A percentile compares a stretch with the other conserved stretches of the same genome.
Evolutionary conservation across 2,113 vertebrate genomes (phyloP).

Genomic region (Mirounga angustirostris): DNA sequence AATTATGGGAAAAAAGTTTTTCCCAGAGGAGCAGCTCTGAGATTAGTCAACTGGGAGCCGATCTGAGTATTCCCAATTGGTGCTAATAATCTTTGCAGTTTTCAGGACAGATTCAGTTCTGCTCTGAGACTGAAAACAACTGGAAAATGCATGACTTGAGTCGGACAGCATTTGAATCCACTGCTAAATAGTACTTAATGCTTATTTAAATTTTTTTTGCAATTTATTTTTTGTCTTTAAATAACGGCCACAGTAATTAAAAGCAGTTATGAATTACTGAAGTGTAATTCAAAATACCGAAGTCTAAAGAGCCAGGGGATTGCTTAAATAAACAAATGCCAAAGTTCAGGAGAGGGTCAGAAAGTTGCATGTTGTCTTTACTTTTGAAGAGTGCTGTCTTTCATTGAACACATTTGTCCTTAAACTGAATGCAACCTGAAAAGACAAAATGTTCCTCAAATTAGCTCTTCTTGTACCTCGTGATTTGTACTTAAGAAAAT

Average conservation of each 20-base stretch:
- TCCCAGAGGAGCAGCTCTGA: conserved; percentile 55
- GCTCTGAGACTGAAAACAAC: conserved; percentile 59
- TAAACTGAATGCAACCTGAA: neutral
- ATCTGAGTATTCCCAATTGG: conserved; percentile 65
- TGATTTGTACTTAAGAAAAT: neutral
- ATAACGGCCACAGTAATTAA: conserved; percentile 67
- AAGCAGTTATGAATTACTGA: conserved; percentile 51
- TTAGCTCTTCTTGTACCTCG: neutral
- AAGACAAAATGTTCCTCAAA: neutral
- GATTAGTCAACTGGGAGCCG: conserved; percentile 67
- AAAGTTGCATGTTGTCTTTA: conserved; percentile 14
- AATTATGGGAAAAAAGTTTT: conserved; percentile 35
- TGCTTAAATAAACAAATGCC: conserved; percentile 61
- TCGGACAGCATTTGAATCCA: conserved; percentile 55
- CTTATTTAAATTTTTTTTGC: conserved; percentile 47
- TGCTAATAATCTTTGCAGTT: conserved; percentile 66
- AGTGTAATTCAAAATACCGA: neutral
- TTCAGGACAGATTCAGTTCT: conserved; percentile 52
- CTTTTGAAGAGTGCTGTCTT: conserved; percentile 12
- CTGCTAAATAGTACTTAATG: conserved; percentile 69
- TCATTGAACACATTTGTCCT: neutral
- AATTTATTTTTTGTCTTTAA: conserved; percentile 76
- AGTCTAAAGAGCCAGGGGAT: neutral
- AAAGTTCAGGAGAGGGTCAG: conserved; percentile 50
- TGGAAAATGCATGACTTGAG: conserved; percentile 20